phyloP scores from a whole-genome alignment of 2,113 vertebrate species.

The Sigmodon hispidus region DNA sequence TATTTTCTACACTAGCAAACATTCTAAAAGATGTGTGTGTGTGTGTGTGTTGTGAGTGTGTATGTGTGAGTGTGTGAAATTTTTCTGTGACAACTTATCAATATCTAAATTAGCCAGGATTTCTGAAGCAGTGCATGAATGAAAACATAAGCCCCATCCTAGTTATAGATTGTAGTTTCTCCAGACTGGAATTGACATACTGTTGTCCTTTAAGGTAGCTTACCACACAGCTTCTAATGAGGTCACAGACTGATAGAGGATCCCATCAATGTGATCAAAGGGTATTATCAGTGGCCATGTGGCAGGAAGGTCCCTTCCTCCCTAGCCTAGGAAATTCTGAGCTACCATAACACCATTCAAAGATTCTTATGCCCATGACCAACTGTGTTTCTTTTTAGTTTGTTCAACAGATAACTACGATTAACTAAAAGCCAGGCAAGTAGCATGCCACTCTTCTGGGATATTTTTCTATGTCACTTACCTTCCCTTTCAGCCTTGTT shows the following conservation, averaged over 20 bases:
- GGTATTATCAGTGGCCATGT: neutral
- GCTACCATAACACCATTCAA: neutral
- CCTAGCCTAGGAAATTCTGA: neutral
- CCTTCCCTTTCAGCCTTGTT: neutral
- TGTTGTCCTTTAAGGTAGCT: neutral
- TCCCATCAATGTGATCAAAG: neutral
- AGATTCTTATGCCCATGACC: neutral
- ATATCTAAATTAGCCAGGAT: neutral
- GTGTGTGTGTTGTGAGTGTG: neutral
- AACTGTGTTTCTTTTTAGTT: neutral
- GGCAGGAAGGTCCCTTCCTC: neutral
- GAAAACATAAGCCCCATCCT: conserved; percentile 15
- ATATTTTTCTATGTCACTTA: neutral
- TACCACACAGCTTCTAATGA: neutral
- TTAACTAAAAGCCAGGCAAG: conserved; percentile 3
- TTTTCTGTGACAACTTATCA: neutral
- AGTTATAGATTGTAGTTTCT: neutral
- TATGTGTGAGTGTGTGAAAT: neutral
- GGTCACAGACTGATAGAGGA: neutral
- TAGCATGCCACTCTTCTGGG: neutral
- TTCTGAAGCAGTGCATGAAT: conserved; percentile 38
- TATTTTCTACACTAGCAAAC: neutral
- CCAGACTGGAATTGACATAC: neutral
- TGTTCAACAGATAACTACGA: neutral
- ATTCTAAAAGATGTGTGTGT: neutral